These are phyloP conservation scores for Thunnus maccoyii DNA, from an alignment of 2,113 vertebrate species.

Conservation along the genomic window DNA sequence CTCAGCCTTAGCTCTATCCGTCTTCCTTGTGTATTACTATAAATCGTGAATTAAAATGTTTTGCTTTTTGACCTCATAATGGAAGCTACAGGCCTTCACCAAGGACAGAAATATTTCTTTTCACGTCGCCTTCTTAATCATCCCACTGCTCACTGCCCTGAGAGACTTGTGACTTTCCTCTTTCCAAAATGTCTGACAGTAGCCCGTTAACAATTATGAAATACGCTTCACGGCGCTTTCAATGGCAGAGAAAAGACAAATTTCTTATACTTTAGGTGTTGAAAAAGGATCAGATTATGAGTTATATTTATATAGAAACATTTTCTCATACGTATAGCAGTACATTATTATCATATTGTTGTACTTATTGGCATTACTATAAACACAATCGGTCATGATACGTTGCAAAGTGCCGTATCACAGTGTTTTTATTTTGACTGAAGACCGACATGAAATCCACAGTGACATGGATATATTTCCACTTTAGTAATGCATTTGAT, in stretches of 20 bases:
- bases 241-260: conserved; percentile 45
- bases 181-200: conserved; percentile 49
- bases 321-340: neutral
- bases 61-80: conserved; percentile 25
- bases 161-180: conserved; percentile 56
- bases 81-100: conserved; percentile 19
- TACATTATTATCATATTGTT: neutral
- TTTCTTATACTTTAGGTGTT: neutral
- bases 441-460: neutral
- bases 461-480: neutral
- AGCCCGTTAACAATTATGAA: conserved; percentile 53
- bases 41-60: conserved; percentile 14
- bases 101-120: conserved; percentile 46
- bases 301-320: no score
- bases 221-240: conserved; percentile 22
- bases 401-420: neutral
- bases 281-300: neutral
- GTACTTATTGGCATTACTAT: neutral
- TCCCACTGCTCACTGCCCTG: conserved; percentile 37
- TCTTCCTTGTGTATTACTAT: neutral
- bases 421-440: neutral
- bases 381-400: neutral
- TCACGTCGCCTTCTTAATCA: conserved; percentile 57
- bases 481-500: conserved; percentile 6
- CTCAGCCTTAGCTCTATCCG: neutral